Percentiles rank a stretch among this genome's conserved stretches.
Evolutionary conservation across 2,113 vertebrate genomes (phyloP).

Genomic region (Pseudopipra pipra): DNA sequence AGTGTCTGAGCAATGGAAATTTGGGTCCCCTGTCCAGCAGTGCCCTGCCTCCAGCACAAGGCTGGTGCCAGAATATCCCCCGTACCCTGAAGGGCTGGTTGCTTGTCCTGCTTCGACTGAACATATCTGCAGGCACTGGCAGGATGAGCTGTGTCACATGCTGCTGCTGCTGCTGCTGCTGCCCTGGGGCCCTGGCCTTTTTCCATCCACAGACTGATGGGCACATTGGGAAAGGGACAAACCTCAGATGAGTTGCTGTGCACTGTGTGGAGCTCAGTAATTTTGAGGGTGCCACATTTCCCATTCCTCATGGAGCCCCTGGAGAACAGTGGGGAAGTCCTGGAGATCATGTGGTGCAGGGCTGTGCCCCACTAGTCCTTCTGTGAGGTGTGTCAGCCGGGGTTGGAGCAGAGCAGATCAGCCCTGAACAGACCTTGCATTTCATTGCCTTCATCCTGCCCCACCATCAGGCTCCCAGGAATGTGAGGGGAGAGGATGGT

Average conservation of each 20-base stretch:
- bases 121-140: neutral
- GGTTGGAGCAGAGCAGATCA: neutral
- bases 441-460: neutral
- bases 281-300: neutral
- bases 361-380: neutral
- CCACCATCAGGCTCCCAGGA: neutral
- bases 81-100: neutral
- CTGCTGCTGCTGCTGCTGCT: neutral
- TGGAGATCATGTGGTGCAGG: neutral
- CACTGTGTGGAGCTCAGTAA: rapidly evolving
- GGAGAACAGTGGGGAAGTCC: neutral
- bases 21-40: neutral
- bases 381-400: neutral
- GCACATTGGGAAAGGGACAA: neutral
- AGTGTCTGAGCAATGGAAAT: neutral
- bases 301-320: neutral
- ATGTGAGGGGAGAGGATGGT: rapidly evolving
- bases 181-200: neutral
- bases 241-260: neutral
- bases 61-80: neutral
- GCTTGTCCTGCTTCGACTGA: neutral
- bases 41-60: neutral
- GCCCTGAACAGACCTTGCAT: neutral
- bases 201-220: neutral
- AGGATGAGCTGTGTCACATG: neutral